A percentile compares a stretch with the other conserved stretches of the same genome.
These are phyloP conservation scores for Labia minor DNA, from an alignment of 2,888 invertebrate genomes.

Conservation along the genomic window DNA sequence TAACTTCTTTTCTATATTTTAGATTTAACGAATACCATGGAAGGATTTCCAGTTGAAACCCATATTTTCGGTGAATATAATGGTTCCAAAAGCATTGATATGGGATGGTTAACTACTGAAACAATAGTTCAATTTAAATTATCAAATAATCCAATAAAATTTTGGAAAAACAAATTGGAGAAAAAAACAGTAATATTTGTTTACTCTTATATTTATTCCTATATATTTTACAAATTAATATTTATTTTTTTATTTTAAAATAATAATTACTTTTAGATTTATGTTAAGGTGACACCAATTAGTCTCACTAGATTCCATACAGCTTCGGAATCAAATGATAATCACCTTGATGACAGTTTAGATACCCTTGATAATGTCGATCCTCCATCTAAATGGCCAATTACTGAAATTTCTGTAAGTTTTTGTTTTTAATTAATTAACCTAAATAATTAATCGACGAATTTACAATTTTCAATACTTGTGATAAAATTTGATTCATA, in stretches of 20 bases:
- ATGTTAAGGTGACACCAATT: slow-evolving; percentile 54
- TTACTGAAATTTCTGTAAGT: slow-evolving; percentile 44
- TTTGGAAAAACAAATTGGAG: slow-evolving; percentile 61
- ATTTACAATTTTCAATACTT: too few species aligned
- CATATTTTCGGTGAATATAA: slow-evolving; percentile 59
- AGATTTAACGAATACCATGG: slow-evolving; percentile 23
- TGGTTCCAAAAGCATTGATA: slow-evolving; percentile 45
- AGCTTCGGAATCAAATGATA: slow-evolving; percentile 26
- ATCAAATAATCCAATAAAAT: slow-evolving; percentile 61
- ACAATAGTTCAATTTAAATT: slow-evolving; percentile 76
- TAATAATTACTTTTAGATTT: slow-evolving; percentile 29
- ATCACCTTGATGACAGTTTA: slow-evolving; percentile 33
- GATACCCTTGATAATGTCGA: slow-evolving; percentile 39
- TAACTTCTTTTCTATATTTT: not conserved
- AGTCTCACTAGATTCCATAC: slow-evolving; percentile 40
- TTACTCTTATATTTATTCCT: too few species aligned
- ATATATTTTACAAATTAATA: not conserved
- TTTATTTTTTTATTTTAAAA: not conserved
- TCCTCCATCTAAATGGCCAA: slow-evolving; percentile 36
- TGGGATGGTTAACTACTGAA: slow-evolving; percentile 77
- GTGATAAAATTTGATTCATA: too few species aligned
- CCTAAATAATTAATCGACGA: slow-evolving; percentile 17
- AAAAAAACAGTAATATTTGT: slow-evolving; percentile 47
- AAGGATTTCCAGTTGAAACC: slow-evolving; percentile 31
- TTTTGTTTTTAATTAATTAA: slow-evolving; percentile 18